Base-by-base conservation (phyloP, 2,113 vertebrate species). In the Sardina pilchardus region DNA sequence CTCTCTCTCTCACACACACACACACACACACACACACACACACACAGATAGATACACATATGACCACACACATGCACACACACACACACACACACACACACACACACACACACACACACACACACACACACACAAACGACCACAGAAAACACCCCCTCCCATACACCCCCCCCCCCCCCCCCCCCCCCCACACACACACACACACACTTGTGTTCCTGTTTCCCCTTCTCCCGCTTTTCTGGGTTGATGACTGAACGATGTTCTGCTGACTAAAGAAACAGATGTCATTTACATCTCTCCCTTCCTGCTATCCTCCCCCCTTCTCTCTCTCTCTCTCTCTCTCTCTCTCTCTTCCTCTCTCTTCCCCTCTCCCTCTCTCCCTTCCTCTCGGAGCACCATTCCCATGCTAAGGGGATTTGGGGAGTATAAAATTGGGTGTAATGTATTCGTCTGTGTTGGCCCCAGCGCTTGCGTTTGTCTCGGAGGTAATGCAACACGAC, bases 401-500 rank as follows among this genome's bases (percentile, higher is more conserved):
- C 42, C 42, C 39, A 48, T 59, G 36, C 85, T 83, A 82, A 67
- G 63, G 48, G 48, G 87, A 80, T 80, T 84, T 45, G n/a, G 67
- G 26, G 71, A 88, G 89, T 89, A 88, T 87, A 92, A 91, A 91
- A 88, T 91, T 75, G 84, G 39, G 50, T 89, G 89, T 91, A 89
- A 92, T 92, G 87, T 92, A 93, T 92, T 93, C 86, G 0, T 39
- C 87, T 84, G 84, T 34, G 78, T 86, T 83, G 84, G 83, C 80
- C 81, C 85, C 84, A 85, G 75, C 53, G 8, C 45, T 87, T 86
- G 59, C 81, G 24, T 81, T 59, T 53, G 47, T 59, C 91, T 87
- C 56, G 10, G 53, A 83, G 89, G 86, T 92, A 90, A 93, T 91
- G 85, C 85, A 88, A 86, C 85, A 90, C 89, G 92, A 92, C 88